Evolutionary conservation across 2,797 vertebrate species (phyloP).

Genomic region (Cyclura pinguis): DNA sequence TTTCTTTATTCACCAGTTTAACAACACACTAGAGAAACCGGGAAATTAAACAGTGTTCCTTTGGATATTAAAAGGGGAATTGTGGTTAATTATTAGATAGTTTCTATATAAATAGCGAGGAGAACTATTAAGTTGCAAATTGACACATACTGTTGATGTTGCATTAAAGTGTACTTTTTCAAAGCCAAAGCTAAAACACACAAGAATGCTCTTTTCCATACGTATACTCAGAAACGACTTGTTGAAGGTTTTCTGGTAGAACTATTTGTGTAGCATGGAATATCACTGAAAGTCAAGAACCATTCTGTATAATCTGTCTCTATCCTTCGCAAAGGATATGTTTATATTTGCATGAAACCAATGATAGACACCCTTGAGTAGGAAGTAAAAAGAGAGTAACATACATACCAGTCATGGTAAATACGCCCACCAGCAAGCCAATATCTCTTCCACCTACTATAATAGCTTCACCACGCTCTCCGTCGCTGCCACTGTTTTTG

Average conservation of each 20-base stretch:
- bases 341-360: conserved; percentile 16
- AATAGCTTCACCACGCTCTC: conserved; percentile 91
- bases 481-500: conserved; percentile 85
- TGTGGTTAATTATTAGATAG: neutral
- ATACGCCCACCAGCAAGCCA: conserved; percentile 94
- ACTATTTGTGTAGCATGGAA: neutral
- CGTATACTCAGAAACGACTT: conserved; percentile 12
- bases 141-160: conserved; percentile 8
- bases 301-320: neutral
- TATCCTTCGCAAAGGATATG: neutral
- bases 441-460: conserved; percentile 98
- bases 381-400: conserved; percentile 34
- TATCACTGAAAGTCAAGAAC: neutral
- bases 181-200: conserved; percentile 8
- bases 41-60: neutral
- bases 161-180: conserved; percentile 22
- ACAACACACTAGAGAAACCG: conserved; percentile 3
- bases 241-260: conserved; percentile 5
- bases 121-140: neutral
- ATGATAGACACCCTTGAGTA: neutral
- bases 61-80: neutral
- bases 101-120: neutral
- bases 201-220: neutral
- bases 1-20: neutral
- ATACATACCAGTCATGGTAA: conserved; percentile 98